Evolutionary conservation across 1,140 invertebrate species (phyloP), one percentile per base, ranked within the genome.

Genomic region (Drosophila ananassae): DNA sequence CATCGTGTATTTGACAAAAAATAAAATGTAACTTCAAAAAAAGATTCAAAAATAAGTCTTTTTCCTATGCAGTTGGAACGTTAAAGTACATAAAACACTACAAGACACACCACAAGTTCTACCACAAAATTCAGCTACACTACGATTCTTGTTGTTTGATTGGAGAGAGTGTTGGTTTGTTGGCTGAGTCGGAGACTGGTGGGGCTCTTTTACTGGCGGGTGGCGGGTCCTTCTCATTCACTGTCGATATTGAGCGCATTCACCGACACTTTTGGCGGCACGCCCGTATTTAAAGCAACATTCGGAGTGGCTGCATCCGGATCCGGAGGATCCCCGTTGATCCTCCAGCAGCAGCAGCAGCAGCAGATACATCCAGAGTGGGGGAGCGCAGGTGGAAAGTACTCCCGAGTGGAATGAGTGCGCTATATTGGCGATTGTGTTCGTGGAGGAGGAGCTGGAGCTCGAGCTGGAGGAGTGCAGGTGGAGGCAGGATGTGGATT

Each of bases 221-320:
- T n/a, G 17, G 17, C 17, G 17, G 2, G 8, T 13, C 12, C 41
- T 1, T 21, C 9, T 24, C 73, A 92, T 73, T 92, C 91, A 68
- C 93, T 94, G 89, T 94, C 93, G 21, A 91, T 91, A 57, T 93
- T 95, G 63, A 96, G 94, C 9, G 99, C 98, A 93, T 99, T 97
- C 3, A 95, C 96, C 6, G 96, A 96, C 76, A 97, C 97, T 47
- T 89, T 90, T 4, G 82, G 77, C 44, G 83, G 73, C 58, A 77
- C 73, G 17, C 50, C 57, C 6, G 54, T 30, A 13, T 34, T 56
- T 0, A 55, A 48, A 2, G 51, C 24, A 2, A 56, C 47, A 7
- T 50, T 37, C 7, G 71, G 50, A 7, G 37, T 59, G 5, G 48
- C 55, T 1, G 41, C 32, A 0, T 56, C 62, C 9, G 41, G 53